Base-by-base conservation (phyloP, 2,113 vertebrate genomes). In the Agapornis roseicollis region DNA sequence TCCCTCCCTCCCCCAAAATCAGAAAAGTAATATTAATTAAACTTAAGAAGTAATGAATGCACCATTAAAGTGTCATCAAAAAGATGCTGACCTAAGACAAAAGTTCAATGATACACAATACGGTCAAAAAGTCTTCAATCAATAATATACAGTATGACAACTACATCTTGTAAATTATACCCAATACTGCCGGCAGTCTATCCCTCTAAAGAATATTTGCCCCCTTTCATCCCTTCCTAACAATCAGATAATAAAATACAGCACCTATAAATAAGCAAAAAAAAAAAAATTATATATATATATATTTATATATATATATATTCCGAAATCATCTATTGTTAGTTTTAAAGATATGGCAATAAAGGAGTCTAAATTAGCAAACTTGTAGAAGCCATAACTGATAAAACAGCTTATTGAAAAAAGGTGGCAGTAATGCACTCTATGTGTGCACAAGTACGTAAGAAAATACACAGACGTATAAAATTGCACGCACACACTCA, bases 171-270 rank as follows among this genome's bases (percentile, higher is more conserved):
- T 99, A 99, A 99, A 99, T 99, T 99, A 99, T 99, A 99, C 98
- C 99, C 99, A 99, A 99, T 99, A 99, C 99, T 99, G 99, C 99
- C 99, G 99, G 99, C 99, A 99, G 99, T 99, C 99, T 99, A 99
- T 99, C 99, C 98, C 98, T 99, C 99, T 99, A 99, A 98, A 98
- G 98, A 98, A 98, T 98, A 99, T 99, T 99, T 99, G 98, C 99
- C 98, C 98, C 99, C 98, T 98, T 98, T 98, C 98, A 99, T 99
- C 99, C 98, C 98, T 99, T 99, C 99, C 98, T 99, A 98, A 98
- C 98, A 98, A 98, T 98, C 98, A 99, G 98, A 99, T 99, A 99
- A 99, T 98, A 98, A 99, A 99, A 99, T 99, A 99, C 98, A 99
- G 99, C 99, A 99, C 98, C 99, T 99, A 99, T 99, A 99, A 99